Conservation (phyloP, 1,140 invertebrate species). For the Kradibia gibbosae region DNA sequence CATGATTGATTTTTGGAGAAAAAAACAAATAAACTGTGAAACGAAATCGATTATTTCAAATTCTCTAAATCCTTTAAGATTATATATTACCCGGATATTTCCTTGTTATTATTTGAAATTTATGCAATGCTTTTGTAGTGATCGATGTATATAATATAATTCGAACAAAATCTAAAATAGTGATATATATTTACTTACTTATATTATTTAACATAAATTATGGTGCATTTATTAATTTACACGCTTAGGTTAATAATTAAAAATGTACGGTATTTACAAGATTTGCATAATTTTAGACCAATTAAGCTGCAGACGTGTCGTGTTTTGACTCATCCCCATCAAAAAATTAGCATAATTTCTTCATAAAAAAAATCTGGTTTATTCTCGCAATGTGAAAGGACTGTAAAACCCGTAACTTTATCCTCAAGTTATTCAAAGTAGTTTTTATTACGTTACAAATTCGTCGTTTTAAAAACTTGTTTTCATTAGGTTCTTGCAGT, state of each 20-base stretch:
- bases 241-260: background rate
- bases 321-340: background rate
- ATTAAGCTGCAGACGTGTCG: background rate
- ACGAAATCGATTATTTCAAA: background rate
- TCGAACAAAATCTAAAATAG: too few relatives aligned
- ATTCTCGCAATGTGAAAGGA: background rate
- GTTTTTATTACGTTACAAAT: constrained; percentile 27
- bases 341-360: constrained; percentile 23
- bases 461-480: constrained; percentile 8
- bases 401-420: background rate
- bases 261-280: background rate
- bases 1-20: background rate
- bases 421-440: constrained; percentile 13
- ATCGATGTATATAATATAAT: too few relatives aligned
- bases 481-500: constrained; percentile 15
- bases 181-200: too few relatives aligned
- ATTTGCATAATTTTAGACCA: background rate
- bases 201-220: too few relatives aligned
- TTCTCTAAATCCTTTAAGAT: too few relatives aligned
- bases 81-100: too few relatives aligned
- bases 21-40: background rate
- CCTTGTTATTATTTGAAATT: too few relatives aligned
- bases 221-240: background rate
- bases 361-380: background rate
- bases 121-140: too few relatives aligned